Percentiles rank a stretch among this genome's conserved stretches.
Conservation (phyloP, 2,113 vertebrate genomes). For the Eurystomus gularis region DNA sequence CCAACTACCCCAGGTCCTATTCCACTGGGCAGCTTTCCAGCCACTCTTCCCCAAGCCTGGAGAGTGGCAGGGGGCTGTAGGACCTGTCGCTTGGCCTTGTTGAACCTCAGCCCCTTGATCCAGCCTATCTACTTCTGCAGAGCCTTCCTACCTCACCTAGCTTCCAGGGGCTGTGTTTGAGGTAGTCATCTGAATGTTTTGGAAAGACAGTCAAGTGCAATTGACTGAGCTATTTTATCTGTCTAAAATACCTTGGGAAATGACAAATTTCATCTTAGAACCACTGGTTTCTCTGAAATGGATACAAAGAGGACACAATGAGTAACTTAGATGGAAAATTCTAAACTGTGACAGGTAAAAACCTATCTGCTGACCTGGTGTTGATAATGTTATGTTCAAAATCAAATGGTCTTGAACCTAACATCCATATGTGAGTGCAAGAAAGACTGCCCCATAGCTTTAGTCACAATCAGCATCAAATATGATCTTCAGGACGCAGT, state of each 20-base stretch:
- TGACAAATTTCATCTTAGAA: neutral
- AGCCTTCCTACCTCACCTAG: neutral
- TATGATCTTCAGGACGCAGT: neutral
- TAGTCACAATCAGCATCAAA: neutral
- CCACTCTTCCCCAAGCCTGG: neutral
- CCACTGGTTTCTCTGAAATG: neutral
- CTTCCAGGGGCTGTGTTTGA: neutral
- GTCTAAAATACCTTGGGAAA: neutral
- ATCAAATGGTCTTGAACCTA: neutral
- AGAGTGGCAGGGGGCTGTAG: neutral
- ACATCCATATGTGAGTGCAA: neutral
- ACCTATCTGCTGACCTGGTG: neutral
- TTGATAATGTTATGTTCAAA: neutral
- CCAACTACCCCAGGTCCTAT: neutral
- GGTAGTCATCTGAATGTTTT: neutral
- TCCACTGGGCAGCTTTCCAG: neutral
- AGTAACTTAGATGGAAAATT: neutral
- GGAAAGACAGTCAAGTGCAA: neutral
- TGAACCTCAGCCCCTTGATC: neutral
- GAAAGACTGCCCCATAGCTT: neutral
- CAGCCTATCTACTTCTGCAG: neutral
- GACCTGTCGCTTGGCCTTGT: neutral
- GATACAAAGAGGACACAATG: neutral
- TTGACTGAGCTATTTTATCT: neutral
- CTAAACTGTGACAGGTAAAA: neutral